phyloP scores from a whole-genome alignment of 1,140 invertebrate species.

The Triops longicaudatus region DNA sequence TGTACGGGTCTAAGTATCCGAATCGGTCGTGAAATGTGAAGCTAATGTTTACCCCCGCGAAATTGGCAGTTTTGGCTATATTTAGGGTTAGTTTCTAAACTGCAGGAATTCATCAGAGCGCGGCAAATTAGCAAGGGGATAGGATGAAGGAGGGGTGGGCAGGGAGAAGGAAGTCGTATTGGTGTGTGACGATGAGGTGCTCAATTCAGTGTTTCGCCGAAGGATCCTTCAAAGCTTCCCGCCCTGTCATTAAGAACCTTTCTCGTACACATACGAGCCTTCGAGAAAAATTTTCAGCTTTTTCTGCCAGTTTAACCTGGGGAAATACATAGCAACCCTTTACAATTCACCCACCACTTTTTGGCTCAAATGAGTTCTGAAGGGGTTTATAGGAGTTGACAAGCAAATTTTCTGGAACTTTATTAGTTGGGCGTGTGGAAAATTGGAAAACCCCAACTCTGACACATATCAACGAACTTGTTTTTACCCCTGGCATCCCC shows the following conservation, averaged over 20 bases:
- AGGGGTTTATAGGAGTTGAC: neutral
- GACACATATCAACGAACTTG: neutral
- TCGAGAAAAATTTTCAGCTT: neutral
- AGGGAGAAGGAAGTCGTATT: neutral
- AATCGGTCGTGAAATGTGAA: too few species aligned
- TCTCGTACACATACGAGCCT: neutral
- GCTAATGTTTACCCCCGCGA: too few species aligned
- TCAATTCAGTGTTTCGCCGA: neutral
- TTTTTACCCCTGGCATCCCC: neutral
- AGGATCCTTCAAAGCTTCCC: neutral
- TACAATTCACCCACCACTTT: too few species aligned
- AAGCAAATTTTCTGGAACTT: neutral
- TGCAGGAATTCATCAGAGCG: neutral
- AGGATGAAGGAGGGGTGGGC: neutral
- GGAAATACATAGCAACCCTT: neutral
- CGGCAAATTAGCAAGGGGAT: neutral
- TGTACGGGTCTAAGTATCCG: too few species aligned
- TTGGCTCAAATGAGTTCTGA: neutral
- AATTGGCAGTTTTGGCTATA: too few species aligned
- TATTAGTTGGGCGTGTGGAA: conserved; percentile 10
- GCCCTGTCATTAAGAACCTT: conserved; percentile 2
- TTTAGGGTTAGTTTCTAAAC: too few species aligned
- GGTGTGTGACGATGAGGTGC: neutral
- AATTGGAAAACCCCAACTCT: neutral
- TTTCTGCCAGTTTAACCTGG: neutral